Conservation (phyloP, 2,888 invertebrate genomes). For the Eurytoma adleriae region DNA sequence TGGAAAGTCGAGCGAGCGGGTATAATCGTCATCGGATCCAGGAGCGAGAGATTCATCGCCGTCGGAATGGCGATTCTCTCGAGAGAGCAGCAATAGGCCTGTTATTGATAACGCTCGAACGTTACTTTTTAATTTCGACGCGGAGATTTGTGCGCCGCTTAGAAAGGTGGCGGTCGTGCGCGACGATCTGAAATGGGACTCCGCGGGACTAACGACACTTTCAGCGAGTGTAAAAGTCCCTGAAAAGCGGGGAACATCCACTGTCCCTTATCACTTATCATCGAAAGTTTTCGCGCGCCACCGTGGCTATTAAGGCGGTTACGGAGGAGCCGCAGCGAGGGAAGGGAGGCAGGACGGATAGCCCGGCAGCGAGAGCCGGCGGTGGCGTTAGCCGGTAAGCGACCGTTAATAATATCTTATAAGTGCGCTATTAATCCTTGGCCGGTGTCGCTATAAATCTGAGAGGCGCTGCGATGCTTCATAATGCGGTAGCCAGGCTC, state of each 20-base stretch:
- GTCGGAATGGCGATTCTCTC: conserved; percentile 1
- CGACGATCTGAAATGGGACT: too few relatives aligned
- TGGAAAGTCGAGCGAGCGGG: conserved; percentile 48
- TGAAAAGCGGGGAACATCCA: conserved; percentile 5
- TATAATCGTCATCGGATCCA: conserved; percentile 10
- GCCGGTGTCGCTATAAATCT: conserved; percentile 63
- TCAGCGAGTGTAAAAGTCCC: too few relatives aligned
- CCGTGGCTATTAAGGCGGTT: conserved; percentile 45
- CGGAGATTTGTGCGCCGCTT: too few relatives aligned
- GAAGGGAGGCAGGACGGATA: conserved; percentile 27
- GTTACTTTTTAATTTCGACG: neutral
- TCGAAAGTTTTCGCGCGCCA: conserved; percentile 45
- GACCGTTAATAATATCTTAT: conserved; percentile 65
- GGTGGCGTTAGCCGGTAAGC: conserved; percentile 58
- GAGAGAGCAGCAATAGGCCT: too few relatives aligned
- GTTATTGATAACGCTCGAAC: too few relatives aligned
- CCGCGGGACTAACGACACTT: too few relatives aligned
- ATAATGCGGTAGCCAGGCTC: conserved; percentile 45
- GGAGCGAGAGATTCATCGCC: neutral
- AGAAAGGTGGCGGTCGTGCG: too few relatives aligned
- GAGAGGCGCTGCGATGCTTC: conserved; percentile 51
- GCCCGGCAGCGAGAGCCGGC: neutral
- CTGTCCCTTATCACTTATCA: conserved; percentile 50
- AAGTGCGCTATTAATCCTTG: conserved; percentile 64
- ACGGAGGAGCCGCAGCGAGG: conserved; percentile 3